Conservation (phyloP, 1,140 invertebrate genomes). For the Calephelis nemesis region DNA sequence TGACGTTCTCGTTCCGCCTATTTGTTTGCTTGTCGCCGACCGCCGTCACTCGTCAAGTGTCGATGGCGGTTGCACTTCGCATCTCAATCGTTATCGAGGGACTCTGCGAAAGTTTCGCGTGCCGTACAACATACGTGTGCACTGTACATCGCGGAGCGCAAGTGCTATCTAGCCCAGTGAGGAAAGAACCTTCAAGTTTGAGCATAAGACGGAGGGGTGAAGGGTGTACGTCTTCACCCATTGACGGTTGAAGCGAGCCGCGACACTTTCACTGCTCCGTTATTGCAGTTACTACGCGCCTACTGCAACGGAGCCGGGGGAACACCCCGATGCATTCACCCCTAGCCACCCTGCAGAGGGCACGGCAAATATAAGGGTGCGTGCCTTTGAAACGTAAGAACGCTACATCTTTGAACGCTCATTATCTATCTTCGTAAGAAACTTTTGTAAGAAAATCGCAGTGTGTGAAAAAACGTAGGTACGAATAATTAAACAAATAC, state of each 20-base stretch:
- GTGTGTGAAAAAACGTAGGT: neutral
- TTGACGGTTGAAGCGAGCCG: conserved; percentile 75
- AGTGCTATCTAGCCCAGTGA: conserved; percentile 49
- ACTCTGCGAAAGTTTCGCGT: conserved; percentile 14
- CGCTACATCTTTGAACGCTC: conserved; percentile 40
- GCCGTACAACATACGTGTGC: neutral
- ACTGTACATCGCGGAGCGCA: conserved; percentile 26
- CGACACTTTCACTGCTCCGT: conserved; percentile 77
- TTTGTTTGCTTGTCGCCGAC: conserved; percentile 55
- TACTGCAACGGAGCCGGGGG: conserved; percentile 52
- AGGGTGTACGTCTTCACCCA: conserved; percentile 74
- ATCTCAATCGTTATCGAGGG: conserved; percentile 11
- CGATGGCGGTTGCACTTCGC: conserved; percentile 36
- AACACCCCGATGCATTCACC: conserved; percentile 71
- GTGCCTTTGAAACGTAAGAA: conserved; percentile 62
- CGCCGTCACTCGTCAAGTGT: conserved; percentile 34
- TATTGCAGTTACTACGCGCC: conserved; percentile 77
- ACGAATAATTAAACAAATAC: neutral
- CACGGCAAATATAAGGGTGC: conserved; percentile 57
- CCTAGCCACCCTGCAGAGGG: conserved; percentile 56
- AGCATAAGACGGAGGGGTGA: conserved; percentile 63
- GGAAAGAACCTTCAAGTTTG: conserved; percentile 69
- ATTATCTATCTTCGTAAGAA: conserved; percentile 29
- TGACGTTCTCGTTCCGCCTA: conserved; percentile 62
- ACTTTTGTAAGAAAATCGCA: conserved; percentile 5